These are phyloP conservation scores for Nesoenas mayeri DNA, from an alignment of 2,113 vertebrate species.

Conservation along the genomic window DNA sequence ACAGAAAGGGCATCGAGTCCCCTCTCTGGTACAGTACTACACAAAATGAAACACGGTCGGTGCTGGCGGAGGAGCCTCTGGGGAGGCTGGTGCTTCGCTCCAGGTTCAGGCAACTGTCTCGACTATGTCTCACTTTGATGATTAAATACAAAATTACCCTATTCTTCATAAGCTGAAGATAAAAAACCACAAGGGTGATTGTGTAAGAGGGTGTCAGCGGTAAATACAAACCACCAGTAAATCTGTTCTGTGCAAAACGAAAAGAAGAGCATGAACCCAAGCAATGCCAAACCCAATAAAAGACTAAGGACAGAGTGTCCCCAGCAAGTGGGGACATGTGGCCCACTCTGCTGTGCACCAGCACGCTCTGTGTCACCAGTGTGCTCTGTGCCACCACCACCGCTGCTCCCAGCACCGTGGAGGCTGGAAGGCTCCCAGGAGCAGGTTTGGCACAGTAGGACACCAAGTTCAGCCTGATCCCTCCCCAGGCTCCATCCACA, in stretches of 20 bases:
- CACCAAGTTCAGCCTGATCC: not conserved
- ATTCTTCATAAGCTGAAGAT: not conserved
- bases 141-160: not conserved
- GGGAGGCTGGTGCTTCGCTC: not conserved
- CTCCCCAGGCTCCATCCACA: not conserved
- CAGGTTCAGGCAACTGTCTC: not conserved
- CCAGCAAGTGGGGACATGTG: rapidly evolving
- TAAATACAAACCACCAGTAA: not conserved
- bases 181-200: not conserved
- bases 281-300: not conserved
- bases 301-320: not conserved
- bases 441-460: not conserved
- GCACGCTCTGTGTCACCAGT: rapidly evolving
- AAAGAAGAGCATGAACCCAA: not conserved
- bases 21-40: not conserved
- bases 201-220: not conserved
- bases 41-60: not conserved
- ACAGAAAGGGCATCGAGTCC: not conserved
- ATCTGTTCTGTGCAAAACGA: not conserved
- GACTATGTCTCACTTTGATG: not conserved
- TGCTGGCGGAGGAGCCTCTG: not conserved
- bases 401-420: rapidly evolving
- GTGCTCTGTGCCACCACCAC: not conserved
- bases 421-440: not conserved
- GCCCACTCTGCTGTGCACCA: not conserved